Percentiles rank a stretch among this genome's conserved stretches.
Conservation (phyloP, 2,113 vertebrate species). For the Orientallactaga bullata region DNA sequence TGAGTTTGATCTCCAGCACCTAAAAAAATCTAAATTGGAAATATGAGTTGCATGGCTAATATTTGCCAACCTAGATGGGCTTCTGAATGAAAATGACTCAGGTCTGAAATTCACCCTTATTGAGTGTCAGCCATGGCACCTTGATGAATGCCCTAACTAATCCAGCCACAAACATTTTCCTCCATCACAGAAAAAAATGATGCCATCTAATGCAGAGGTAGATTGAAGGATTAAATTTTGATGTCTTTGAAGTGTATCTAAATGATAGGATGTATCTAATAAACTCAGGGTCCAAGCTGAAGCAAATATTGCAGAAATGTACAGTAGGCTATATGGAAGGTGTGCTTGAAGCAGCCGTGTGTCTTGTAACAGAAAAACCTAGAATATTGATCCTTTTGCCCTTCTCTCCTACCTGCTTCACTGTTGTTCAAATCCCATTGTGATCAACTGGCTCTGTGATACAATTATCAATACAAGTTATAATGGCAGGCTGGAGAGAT, state of each 20-base stretch:
- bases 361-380: neutral
- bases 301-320: neutral
- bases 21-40: neutral
- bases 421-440: neutral
- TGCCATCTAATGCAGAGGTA: neutral
- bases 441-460: neutral
- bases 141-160: neutral
- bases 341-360: neutral
- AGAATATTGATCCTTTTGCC: neutral
- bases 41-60: neutral
- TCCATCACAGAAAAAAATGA: neutral
- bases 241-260: neutral
- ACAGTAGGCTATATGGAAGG: neutral
- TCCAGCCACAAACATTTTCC: too few relatives aligned
- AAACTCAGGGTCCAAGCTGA: neutral
- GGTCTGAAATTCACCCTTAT: neutral
- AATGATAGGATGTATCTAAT: neutral
- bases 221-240: neutral
- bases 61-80: neutral
- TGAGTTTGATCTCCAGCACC: neutral
- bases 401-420: neutral
- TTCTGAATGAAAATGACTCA: slow-evolving; percentile 25
- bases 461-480: neutral
- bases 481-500: neutral
- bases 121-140: neutral